Evolutionary conservation across 2,113 vertebrate genomes (phyloP), one percentile per base, ranked within the genome.

Genomic region (Donacobius atricapilla): DNA sequence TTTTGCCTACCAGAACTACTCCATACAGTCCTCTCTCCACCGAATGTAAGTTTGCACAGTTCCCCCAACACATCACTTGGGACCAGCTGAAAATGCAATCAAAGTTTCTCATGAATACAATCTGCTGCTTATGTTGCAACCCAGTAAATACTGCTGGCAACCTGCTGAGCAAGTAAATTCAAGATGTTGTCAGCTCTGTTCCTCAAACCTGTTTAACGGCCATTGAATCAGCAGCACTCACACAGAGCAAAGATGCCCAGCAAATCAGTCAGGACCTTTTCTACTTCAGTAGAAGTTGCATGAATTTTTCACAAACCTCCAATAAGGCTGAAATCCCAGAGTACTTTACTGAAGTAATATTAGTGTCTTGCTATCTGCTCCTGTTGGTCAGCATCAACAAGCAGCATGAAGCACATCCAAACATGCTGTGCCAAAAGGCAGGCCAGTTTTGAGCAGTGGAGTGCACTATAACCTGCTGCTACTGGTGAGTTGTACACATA

Each of bases 351-450:
- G 45, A 71, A 89, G 31, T 51, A 56, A 37, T 19, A 61, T 0
- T 18, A n/a, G 19, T n/a, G 19, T 47, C 51, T n/a, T 83, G 50
- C 27, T 45, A 53, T 30, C 53, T 83, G 63, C 35, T 64, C 56
- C 69, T 79, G 30, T 58, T 68, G 28, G n/a, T 54, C 56, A 68
- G 56, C 45, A 71, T n/a, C 47, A 95, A 82, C 85, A 94, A 44
- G 10, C 47, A 89, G 35, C 24, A 70, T 10, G 19, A 73, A 64
- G 57, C 6, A 2, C 64, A 47, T 51, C 71, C 22, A 91, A 54
- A 75, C 0, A 47, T 2, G 15, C 40, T 87, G 44, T 58, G 60
- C 30, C 48, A 69, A 90, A 89, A 89, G 48, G 28, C 39, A 84
- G 51, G 14, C 21, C 23, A 73, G 45, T 0, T 1, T 10, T 13